These are phyloP conservation scores for Leptarthrus brevirostris DNA, from an alignment of 2,888 invertebrate genomes.

Conservation along the genomic window DNA sequence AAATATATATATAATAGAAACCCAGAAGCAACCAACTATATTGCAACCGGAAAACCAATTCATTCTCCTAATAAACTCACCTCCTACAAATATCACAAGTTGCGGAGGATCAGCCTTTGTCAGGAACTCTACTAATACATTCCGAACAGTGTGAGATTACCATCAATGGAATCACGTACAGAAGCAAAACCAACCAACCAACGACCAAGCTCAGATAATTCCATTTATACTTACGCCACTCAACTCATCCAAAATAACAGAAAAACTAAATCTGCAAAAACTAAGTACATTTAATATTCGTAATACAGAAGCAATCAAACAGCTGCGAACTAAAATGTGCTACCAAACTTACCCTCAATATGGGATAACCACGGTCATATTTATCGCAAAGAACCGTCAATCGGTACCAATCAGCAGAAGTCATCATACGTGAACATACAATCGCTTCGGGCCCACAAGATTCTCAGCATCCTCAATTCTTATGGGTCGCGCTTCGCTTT, in stretches of 20 bases:
- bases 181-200: not conserved
- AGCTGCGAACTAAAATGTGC: not conserved
- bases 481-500: not conserved
- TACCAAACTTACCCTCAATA: too few species aligned
- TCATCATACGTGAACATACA: too few species aligned
- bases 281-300: not conserved
- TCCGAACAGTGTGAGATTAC: not conserved
- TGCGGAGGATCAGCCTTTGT: not conserved
- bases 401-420: too few species aligned
- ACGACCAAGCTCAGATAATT: slow-evolving; percentile 5
- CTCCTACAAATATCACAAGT: not conserved
- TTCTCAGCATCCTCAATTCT: not conserved
- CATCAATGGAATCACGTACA: not conserved
- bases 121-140: not conserved
- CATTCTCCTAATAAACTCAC: not conserved
- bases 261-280: too few species aligned
- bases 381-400: too few species aligned
- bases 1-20: too few species aligned
- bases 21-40: not conserved
- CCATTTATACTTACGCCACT: too few species aligned
- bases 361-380: too few species aligned
- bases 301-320: not conserved
- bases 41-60: slow-evolving; percentile 1
- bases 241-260: too few species aligned
- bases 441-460: not conserved